Conservation (phyloP, 2,888 invertebrate genomes). For the Deilephila porcellus region DNA sequence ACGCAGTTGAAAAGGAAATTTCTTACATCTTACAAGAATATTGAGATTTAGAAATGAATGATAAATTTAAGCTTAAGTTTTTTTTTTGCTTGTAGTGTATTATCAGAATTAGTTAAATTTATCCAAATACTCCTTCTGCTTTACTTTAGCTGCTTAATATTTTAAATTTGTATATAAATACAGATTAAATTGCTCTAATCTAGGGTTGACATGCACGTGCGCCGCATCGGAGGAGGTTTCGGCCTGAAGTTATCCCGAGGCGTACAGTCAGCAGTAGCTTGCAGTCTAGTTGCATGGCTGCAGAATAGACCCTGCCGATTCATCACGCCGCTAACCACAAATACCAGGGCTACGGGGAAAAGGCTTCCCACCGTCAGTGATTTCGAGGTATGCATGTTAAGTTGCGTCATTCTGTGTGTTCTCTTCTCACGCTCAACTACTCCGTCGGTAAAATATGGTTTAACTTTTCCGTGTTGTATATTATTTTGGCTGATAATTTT, state of each 20-base stretch:
- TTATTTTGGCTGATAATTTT: too few species aligned
- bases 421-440: too few species aligned
- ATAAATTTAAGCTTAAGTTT: slow-evolving; percentile 24
- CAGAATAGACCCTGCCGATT: slow-evolving; percentile 86
- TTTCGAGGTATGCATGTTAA: slow-evolving; percentile 64
- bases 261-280: slow-evolving; percentile 81
- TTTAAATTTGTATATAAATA: slow-evolving; percentile 81
- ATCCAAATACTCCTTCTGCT: too few species aligned
- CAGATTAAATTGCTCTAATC: neutral
- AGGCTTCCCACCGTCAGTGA: slow-evolving; percentile 68
- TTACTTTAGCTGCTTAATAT: too few species aligned
- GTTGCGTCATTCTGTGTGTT: too few species aligned
- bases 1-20: too few species aligned
- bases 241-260: slow-evolving; percentile 88
- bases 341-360: slow-evolving; percentile 83
- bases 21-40: too few species aligned
- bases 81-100: slow-evolving; percentile 65
- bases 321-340: slow-evolving; percentile 83
- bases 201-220: slow-evolving; percentile 85
- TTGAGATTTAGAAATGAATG: too few species aligned
- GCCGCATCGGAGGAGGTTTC: slow-evolving; percentile 70
- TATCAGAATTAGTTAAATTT: slow-evolving; percentile 42
- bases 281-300: slow-evolving; percentile 85
- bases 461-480: too few species aligned
- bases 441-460: too few species aligned